These are phyloP conservation scores for Denticeps clupeoides DNA, from an alignment of 2,797 vertebrate genomes.

Conservation along the genomic window DNA sequence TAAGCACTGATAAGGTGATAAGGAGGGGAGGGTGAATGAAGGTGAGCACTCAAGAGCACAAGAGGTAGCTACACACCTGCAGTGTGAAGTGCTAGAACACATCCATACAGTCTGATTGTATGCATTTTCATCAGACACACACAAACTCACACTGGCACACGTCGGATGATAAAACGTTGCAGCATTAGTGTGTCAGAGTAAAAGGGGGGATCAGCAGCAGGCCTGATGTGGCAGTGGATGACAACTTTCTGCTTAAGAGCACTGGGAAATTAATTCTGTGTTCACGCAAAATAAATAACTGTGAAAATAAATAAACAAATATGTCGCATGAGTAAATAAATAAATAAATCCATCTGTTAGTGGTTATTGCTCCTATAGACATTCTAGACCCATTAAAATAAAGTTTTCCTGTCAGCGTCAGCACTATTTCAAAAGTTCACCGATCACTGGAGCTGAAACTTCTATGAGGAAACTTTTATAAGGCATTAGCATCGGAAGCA, in stretches of 20 bases:
- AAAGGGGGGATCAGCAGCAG: conserved; percentile 1
- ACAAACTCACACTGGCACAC: neutral
- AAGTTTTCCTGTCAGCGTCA: conserved; percentile 7
- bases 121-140: too few species aligned
- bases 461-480: neutral
- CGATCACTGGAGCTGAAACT: neutral
- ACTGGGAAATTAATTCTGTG: conserved; percentile 18
- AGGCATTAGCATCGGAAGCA: conserved; percentile 4
- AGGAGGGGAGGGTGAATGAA: neutral
- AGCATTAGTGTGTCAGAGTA: conserved; percentile 8
- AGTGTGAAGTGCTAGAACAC: too few species aligned
- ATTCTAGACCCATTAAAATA: neutral
- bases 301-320: conserved; percentile 18
- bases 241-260: conserved; percentile 22
- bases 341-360: conserved; percentile 8
- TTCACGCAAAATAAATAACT: conserved; percentile 4
- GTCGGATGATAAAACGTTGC: too few species aligned
- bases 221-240: conserved; percentile 18
- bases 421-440: neutral
- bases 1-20: neutral
- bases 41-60: too few species aligned
- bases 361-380: conserved; percentile 3
- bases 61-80: too few species aligned
- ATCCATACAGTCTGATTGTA: too few species aligned
- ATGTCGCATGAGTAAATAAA: conserved; percentile 5